phyloP scores from a whole-genome alignment of 2,113 vertebrate species.

The Panurus biarmicus region DNA sequence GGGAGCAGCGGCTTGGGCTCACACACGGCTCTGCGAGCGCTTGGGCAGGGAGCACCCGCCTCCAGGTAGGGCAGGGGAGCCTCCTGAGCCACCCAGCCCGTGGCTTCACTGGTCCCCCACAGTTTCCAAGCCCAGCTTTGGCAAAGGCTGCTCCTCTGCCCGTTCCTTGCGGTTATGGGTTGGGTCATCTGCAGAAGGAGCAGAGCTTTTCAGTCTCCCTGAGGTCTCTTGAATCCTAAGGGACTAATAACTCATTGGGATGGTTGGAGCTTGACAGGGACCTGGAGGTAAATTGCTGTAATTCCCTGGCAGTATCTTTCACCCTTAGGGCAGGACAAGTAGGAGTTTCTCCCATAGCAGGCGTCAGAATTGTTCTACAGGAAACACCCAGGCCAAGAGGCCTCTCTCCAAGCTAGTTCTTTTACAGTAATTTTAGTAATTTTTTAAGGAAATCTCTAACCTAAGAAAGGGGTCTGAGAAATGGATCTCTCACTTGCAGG shows the following conservation, averaged over 20 bases:
- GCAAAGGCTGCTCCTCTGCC: background rate
- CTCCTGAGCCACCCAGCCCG: accelerated
- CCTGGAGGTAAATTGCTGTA: background rate
- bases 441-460: background rate
- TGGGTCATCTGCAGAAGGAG: background rate
- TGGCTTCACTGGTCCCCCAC: background rate
- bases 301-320: slow-evolving; percentile 26
- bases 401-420: background rate
- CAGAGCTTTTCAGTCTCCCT: background rate
- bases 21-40: accelerated
- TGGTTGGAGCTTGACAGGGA: slow-evolving; percentile 3
- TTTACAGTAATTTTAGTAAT: background rate
- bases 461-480: background rate
- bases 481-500: background rate
- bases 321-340: background rate
- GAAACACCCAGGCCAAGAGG: background rate
- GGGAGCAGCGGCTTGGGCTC: accelerated
- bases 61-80: background rate
- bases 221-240: background rate
- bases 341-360: background rate
- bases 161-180: background rate
- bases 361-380: slow-evolving; percentile 10
- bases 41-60: background rate
- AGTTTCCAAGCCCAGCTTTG: background rate
- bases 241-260: background rate